Evolutionary conservation across 2,113 vertebrate genomes (phyloP), one percentile per base, ranked within the genome.

Genomic region (Ictalurus furcatus): DNA sequence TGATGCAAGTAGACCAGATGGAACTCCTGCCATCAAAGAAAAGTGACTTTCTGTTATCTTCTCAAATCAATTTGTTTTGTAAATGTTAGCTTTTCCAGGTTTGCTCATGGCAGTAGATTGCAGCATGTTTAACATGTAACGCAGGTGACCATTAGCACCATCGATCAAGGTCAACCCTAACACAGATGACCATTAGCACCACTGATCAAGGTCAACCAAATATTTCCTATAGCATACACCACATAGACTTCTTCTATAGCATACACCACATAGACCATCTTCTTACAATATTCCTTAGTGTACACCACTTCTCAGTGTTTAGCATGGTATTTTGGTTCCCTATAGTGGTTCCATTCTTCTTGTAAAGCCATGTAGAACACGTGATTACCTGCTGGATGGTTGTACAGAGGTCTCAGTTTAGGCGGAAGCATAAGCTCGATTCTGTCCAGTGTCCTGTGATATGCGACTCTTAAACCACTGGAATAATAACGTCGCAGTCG

Each of bases 321-420:
- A 2, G 2, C 74, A 6, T 52, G 4, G 1, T 79, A 6, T 28
- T 28, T 6, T 79, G 25, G 11, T 13, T 28, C 12, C 25, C 2
- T 52, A 23, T 76, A 25, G 21, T 9, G 34, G 34, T 34, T 34
- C 37, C 37, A 23, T 13, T 44, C 37, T 25, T 76, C 73, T 44
- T 25, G 40, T 3, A 76, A 5, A 48, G 1, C 8, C 44, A 40
- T 40, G 17, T 52, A n/a, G 28, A 52, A 52, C 12, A n/a, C 16
- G 12, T 25, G 44, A 17, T 93, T 95, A 97, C 97, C 97, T 93
- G 97, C 97, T 0, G 96, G 96, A 88, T 97, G 97, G 92, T 97
- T 97, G 93, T 97, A 97, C 5, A 97, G 76, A 0, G 97, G 97
- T 91, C 96, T 95, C 69, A 97, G 17, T 74, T 94, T 96, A 58